Evolutionary conservation across 2,888 invertebrate species (phyloP).

Genomic region (Ditula angustiorana): DNA sequence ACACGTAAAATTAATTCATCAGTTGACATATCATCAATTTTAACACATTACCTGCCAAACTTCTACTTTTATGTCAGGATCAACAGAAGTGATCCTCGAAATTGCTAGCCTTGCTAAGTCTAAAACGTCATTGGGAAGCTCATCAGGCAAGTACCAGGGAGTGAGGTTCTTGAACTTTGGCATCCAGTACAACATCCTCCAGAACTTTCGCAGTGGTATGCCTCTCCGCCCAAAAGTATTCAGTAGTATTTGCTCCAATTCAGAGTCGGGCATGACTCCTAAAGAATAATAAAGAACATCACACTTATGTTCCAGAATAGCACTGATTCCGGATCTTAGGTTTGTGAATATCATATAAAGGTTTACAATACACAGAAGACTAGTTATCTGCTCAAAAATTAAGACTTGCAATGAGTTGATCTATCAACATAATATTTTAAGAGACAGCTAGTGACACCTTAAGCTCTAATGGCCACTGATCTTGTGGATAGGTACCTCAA

Average conservation of each 20-base stretch:
- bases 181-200: constrained; percentile 96
- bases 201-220: constrained; percentile 89
- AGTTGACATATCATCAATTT: too few species aligned
- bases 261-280: constrained; percentile 96
- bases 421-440: too few species aligned
- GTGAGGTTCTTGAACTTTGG: constrained; percentile 97
- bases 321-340: too few species aligned
- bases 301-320: too few species aligned
- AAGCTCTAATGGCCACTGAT: too few species aligned
- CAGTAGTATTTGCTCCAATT: constrained; percentile 92
- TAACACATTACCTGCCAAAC: constrained; percentile 89
- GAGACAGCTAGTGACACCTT: too few species aligned
- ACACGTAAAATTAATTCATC: too few species aligned
- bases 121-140: constrained; percentile 90
- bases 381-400: too few species aligned
- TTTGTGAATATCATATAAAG: too few species aligned
- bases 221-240: constrained; percentile 94
- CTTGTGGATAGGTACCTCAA: too few species aligned
- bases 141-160: constrained; percentile 93
- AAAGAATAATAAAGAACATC: constrained; percentile 53
- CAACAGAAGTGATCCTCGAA: constrained; percentile 92
- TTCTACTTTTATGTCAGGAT: constrained; percentile 88
- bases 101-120: constrained; percentile 94
- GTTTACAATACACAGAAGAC: too few species aligned
- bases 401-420: too few species aligned